Base-by-base conservation (phyloP, 2,113 vertebrate genomes). In the Orycteropus afer region DNA sequence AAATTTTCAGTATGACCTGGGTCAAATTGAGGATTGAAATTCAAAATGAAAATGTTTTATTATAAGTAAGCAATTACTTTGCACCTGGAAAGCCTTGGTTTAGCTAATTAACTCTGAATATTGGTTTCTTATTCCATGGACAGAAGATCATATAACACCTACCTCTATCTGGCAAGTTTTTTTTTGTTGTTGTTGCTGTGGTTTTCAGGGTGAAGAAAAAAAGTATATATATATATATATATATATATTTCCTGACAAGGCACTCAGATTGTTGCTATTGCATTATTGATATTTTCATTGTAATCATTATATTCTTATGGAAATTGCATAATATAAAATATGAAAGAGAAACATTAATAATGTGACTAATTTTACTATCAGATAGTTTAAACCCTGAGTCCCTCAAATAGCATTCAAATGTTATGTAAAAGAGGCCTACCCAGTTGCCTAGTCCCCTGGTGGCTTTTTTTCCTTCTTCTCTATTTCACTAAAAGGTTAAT, bases 1-100 rank as follows among this genome's bases (percentile, higher is more conserved):
- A 81, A 92, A 81, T 92, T 85, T 69, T 94, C 86, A 82, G 77
- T 86, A 12, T 55, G n/a, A 76, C 17, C n/a, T 73, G 13, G 5
- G 17, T 27, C 34, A 55, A 42, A 42, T 14, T n/a, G 20, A 89
- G 69, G 34, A 80, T 29, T 69, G 9, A 86, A 40, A 92, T 89
- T 80, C 25, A 51, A 85, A 81, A 37, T 89, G 12, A 12, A 89
- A 65, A 79, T 65, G 29, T 90, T 61, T 80, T 79, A 37, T 51
- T 79, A 42, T 11, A 42, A 2, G 57, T 80, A 92, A 73, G 25
- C 2, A 79, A 80, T 49, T 85, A 51, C 29, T 29, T 69, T 23
- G 10, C 8, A 3, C 67, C 17, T 80, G n/a, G 10, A 5, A 22
- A 29, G 6, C 18, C 25, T 69, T 91, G 82, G 51, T 45, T 47